phyloP scores from a whole-genome alignment of 2,797 vertebrate genomes.

The Nannoperca australis region DNA sequence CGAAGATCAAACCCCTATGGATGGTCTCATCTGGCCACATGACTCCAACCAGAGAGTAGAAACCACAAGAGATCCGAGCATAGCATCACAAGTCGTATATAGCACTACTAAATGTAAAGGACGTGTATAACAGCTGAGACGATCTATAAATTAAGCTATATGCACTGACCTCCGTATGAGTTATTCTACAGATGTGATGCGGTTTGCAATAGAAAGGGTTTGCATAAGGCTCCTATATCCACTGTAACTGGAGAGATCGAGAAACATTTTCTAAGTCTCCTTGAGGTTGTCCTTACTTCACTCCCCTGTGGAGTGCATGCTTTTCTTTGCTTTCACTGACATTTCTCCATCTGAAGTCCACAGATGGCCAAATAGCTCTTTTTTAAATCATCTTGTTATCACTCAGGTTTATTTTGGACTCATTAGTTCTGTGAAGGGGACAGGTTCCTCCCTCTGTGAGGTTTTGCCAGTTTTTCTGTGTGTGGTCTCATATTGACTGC shows the following conservation, averaged over 20 bases:
- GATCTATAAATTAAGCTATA: conserved; percentile 6
- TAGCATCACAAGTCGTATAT: conserved; percentile 10
- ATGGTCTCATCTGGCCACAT: conserved; percentile 43
- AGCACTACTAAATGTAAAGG: conserved; percentile 15
- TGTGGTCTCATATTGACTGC: not conserved
- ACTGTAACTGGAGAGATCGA: not conserved
- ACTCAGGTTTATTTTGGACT: conserved; percentile 53
- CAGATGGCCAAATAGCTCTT: conserved; percentile 62
- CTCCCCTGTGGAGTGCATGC: conserved; percentile 37
- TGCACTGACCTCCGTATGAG: conserved; percentile 13
- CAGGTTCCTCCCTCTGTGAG: conserved; percentile 31
- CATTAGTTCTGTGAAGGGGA: conserved; percentile 15
- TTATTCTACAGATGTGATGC: not conserved
- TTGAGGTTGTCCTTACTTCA: conserved; percentile 44
- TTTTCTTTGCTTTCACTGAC: conserved; percentile 41
- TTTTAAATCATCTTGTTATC: conserved; percentile 37
- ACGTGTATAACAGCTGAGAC: conserved; percentile 38
- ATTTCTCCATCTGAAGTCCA: conserved; percentile 59
- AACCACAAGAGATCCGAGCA: conserved; percentile 20
- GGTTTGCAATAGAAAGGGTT: not conserved
- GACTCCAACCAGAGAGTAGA: conserved; percentile 2
- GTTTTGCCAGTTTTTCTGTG: conserved; percentile 17
- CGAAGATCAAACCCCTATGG: conserved; percentile 31
- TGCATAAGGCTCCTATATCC: not conserved
- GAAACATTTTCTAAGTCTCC: conserved; percentile 18